Conservation (phyloP, 2,113 vertebrate species). For the Trematocara stigmaticum region DNA sequence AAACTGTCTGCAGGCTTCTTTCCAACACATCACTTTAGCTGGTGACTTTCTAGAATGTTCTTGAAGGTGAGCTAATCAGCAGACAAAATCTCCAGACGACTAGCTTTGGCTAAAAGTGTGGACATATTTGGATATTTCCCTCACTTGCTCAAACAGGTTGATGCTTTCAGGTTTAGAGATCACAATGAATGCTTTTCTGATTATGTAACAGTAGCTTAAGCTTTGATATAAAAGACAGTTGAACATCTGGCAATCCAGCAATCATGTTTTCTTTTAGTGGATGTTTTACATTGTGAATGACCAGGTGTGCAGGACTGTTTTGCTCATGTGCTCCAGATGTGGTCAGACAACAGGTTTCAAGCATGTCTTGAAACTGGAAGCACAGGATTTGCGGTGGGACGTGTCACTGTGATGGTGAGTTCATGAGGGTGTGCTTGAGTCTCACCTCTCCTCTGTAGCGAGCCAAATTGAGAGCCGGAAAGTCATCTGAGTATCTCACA, state of each 20-base stretch:
- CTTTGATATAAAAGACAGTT: background rate
- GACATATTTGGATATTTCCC: background rate
- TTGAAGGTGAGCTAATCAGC: background rate
- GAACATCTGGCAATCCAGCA: background rate
- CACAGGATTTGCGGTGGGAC: background rate
- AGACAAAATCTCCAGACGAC: background rate
- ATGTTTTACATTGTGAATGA: background rate
- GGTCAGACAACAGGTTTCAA: background rate
- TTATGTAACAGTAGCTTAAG: background rate
- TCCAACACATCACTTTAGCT: background rate
- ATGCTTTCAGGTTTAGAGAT: background rate
- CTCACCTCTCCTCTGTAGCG: slow-evolving; percentile 87
- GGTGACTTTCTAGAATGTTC: background rate
- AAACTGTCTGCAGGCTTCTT: background rate
- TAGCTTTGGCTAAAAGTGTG: background rate
- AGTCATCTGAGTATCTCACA: slow-evolving; percentile 82
- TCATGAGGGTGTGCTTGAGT: background rate
- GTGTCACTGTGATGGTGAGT: background rate
- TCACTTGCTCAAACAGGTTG: background rate
- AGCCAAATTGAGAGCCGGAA: slow-evolving; percentile 84
- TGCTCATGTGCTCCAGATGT: background rate
- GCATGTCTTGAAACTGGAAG: background rate
- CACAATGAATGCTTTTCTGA: background rate
- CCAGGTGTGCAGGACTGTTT: background rate
- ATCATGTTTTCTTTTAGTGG: background rate